A percentile compares a stretch with the other conserved stretches of the same genome.
Conservation (phyloP, 1,140 invertebrate genomes). For the Drosophila neocordata region DNA sequence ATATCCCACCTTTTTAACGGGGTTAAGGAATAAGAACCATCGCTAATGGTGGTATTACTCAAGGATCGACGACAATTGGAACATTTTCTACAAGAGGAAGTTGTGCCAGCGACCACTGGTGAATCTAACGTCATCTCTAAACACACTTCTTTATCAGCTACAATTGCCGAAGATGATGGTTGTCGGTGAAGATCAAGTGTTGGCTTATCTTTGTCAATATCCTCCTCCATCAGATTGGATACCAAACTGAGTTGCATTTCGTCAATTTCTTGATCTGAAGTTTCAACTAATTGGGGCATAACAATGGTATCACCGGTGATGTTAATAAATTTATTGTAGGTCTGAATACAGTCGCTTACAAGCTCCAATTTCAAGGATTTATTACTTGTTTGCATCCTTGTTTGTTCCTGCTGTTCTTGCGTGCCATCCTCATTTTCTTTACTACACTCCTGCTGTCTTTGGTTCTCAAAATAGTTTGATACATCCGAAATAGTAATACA, state of each 20-base stretch:
- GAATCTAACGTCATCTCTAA: neutral
- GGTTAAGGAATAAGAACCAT: constrained; percentile 43
- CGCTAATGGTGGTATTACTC: constrained; percentile 7
- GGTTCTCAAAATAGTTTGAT: constrained; percentile 40
- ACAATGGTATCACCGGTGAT: constrained; percentile 52
- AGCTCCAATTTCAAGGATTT: constrained; percentile 17
- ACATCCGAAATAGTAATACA: constrained; percentile 65
- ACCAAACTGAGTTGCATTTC: constrained; percentile 58
- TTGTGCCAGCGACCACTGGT: constrained; percentile 22
- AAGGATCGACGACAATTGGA: constrained; percentile 48
- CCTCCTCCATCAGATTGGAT: constrained; percentile 58
- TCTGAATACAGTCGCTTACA: constrained; percentile 41
- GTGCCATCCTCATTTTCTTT: neutral
- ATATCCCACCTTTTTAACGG: constrained; percentile 16
- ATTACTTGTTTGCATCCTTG: constrained; percentile 2
- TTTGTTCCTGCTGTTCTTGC: neutral
- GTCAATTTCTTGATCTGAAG: constrained; percentile 31
- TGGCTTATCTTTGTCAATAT: neutral
- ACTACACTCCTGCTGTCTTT: constrained; percentile 5
- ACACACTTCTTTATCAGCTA: neutral
- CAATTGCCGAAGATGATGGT: constrained; percentile 12
- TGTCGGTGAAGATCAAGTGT: neutral
- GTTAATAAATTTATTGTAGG: constrained; percentile 47
- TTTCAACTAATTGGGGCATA: constrained; percentile 15
- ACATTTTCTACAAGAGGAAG: constrained; percentile 42